Evolutionary conservation across 2,888 invertebrate genomes (phyloP).

Genomic region (Smittia sp.): DNA sequence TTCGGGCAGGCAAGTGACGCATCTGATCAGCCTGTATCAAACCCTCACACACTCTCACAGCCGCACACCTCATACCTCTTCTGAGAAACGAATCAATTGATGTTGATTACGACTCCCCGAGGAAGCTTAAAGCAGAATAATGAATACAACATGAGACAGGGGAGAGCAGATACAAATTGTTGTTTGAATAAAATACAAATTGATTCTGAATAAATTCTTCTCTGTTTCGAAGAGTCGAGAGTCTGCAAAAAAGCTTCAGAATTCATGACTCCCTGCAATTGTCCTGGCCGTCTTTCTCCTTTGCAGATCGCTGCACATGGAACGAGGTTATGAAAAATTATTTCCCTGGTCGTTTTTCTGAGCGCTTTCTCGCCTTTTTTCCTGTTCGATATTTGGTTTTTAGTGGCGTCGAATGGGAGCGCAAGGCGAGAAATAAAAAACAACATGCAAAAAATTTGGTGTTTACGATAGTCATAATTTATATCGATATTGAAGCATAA

Average conservation of each 20-base stretch:
- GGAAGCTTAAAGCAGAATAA: constrained; percentile 25
- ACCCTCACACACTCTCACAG: no score
- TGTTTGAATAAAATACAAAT: constrained; percentile 39
- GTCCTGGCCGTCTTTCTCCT: no score
- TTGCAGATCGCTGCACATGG: no score
- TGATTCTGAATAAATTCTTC: constrained; percentile 37
- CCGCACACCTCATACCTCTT: not conserved
- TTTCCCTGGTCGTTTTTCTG: not conserved
- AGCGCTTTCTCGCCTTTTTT: not conserved
- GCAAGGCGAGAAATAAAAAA: not conserved
- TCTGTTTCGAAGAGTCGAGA: not conserved
- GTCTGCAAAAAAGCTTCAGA: no score
- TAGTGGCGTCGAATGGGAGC: not conserved
- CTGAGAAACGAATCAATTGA: constrained; percentile 33
- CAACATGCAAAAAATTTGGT: constrained; percentile 1
- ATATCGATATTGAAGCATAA: not conserved
- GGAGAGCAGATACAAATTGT: constrained; percentile 31
- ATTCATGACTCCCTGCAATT: no score
- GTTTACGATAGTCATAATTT: constrained; percentile 23
- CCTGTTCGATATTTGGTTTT: not conserved
- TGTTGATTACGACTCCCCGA: constrained; percentile 32
- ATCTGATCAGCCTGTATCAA: no score
- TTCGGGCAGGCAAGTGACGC: no score
- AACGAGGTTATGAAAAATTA: no score
- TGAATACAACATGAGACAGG: constrained; percentile 25